phyloP scores from a whole-genome alignment of 1,140 invertebrate genomes.

The Temnothorax nylanderi region DNA sequence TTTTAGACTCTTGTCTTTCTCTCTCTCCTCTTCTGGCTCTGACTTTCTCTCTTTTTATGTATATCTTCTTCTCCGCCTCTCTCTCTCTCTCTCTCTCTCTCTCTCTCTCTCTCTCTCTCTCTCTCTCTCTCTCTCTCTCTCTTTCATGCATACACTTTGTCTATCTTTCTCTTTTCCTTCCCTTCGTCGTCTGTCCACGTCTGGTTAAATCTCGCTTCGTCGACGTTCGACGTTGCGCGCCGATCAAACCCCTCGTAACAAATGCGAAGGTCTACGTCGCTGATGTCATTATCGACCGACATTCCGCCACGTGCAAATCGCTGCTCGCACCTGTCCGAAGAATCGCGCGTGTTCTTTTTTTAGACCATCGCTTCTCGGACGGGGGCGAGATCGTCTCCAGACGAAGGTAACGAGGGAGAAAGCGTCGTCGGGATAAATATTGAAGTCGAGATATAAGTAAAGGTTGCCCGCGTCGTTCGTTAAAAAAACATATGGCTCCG shows the following conservation, averaged over 20 bases:
- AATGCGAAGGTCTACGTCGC: constrained; percentile 37
- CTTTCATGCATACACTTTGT: not conserved
- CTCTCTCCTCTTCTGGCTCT: constrained; percentile 8
- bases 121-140: constrained; percentile 7
- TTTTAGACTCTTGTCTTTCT: constrained; percentile 74
- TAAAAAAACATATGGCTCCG: not conserved
- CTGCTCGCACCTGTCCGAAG: not conserved
- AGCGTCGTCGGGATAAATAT: not conserved
- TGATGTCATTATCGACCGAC: constrained; percentile 50
- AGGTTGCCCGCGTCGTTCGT: not conserved
- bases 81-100: not conserved
- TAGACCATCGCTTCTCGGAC: not conserved
- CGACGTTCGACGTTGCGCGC: not conserved
- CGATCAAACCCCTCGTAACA: constrained; percentile 11
- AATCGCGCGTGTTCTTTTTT: constrained; percentile 13
- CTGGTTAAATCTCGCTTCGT: constrained; percentile 49
- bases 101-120: constrained; percentile 13
- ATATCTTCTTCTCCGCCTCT: constrained; percentile 26
- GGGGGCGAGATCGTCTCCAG: not conserved
- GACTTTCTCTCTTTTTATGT: constrained; percentile 21
- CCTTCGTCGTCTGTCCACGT: not conserved
- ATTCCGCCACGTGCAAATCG: constrained; percentile 39
- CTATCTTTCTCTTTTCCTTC: not conserved
- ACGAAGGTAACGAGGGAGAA: not conserved
- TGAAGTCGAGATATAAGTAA: not conserved